Base-by-base conservation (phyloP, 2,888 invertebrate species). In the Hymenopus coronatus region DNA sequence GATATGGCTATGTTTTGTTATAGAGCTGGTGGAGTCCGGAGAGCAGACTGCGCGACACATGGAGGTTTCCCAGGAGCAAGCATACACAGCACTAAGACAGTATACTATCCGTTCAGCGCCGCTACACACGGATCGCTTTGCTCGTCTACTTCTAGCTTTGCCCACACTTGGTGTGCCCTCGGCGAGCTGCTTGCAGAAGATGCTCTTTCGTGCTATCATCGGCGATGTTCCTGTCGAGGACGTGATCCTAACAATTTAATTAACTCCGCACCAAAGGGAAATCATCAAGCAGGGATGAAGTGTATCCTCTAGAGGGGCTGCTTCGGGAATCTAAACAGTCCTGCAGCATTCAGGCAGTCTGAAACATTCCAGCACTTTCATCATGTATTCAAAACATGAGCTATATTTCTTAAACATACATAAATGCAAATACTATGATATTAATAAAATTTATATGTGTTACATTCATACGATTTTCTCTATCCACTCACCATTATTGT, bases 211-310 rank as follows among this genome's bases (percentile, higher is more conserved):
- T 88, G 93, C 93, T 8, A 92, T 93, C 40, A 93, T 93, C 85
- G 93, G 93, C 15, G 89, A 91, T 82, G 92, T 94, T 28, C 92
- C 93, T 1, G 92, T 94, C 54, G 94, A 93, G 91, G 93, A 92
- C 85, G 92, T 94, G n/a, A 93, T 94, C 88, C 91, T 92, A 33
- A 93, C 93, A 3, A 93, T 94, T 90, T 93, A 92, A 84, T 70
- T 40, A 40, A 40, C 40, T 40, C 33, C 33, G 33, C 33, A 20
- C 54, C 54, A 54, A 54, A 54, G 54, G 20, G 20, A 54, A 54
- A 20, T 54, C 14, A 20, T 6, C 20, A 14, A 54, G 54, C 3
- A 54, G 14, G 54, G 3, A 2, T 54, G 54, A 54, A 54, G 15
- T 54, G 20, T 54, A 54, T 15, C 15, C 54, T 15, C 20, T 0